Conservation (phyloP, 53 echinoderm and acorn worm species). For the Apostichopus leukothele region DNA sequence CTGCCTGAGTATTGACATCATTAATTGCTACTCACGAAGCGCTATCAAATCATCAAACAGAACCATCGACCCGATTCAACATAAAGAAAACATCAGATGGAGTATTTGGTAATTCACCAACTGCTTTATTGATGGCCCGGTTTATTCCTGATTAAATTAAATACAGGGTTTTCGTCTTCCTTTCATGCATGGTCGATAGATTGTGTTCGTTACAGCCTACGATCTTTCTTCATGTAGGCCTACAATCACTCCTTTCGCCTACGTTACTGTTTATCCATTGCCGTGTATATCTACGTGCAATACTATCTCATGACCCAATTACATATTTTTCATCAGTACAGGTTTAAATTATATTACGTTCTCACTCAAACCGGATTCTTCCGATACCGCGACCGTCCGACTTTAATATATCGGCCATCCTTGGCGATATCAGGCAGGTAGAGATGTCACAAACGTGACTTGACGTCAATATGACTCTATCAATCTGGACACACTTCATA, state of each 20-base stretch:
- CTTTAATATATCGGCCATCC: too few species aligned
- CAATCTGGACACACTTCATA: too few species aligned
- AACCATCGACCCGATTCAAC: neutral
- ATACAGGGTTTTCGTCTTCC: neutral
- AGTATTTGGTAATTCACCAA: neutral
- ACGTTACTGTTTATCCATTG: neutral
- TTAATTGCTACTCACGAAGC: slow-evolving; percentile 40
- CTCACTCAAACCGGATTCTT: too few species aligned
- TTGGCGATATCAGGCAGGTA: too few species aligned
- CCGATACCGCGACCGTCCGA: too few species aligned
- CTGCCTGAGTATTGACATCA: slow-evolving; percentile 11
- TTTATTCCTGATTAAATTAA: neutral
- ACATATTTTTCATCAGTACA: neutral
- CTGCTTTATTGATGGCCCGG: neutral
- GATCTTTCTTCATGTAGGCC: neutral
- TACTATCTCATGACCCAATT: slow-evolving; percentile 7
- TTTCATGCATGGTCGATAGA: slow-evolving; percentile 1
- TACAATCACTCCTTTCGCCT: neutral
- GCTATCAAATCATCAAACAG: slow-evolving; percentile 24
- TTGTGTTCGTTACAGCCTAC: neutral
- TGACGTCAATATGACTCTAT: too few species aligned
- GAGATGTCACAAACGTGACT: too few species aligned
- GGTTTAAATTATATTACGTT: too few species aligned
- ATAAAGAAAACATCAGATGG: neutral
- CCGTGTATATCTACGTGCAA: neutral